Conservation (phyloP, 2,113 vertebrate genomes). For the Gallinago undulata region DNA sequence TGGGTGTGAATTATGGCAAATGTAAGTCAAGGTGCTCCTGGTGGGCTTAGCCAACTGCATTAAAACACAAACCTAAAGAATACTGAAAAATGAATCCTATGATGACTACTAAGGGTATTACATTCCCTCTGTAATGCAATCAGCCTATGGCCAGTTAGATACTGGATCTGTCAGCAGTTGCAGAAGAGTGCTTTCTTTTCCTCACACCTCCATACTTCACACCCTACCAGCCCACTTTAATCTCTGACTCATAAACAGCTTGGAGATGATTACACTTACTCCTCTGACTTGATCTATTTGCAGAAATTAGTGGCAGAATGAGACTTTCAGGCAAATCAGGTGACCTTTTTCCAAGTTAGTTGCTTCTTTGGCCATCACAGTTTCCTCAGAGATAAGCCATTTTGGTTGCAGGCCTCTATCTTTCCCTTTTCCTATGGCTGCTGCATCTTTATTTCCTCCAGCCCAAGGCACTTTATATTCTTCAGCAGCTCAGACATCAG, state of each 20-base stretch:
- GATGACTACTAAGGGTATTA: neutral
- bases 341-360: neutral
- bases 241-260: conserved; percentile 36
- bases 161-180: neutral
- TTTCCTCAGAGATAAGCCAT: neutral
- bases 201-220: conserved; percentile 21
- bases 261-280: neutral
- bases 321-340: conserved; percentile 2
- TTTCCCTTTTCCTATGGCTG: neutral
- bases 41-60: neutral
- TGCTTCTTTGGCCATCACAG: neutral
- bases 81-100: neutral
- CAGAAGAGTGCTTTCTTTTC: conserved; percentile 1
- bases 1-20: neutral
- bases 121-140: neutral
- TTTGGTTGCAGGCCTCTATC: neutral
- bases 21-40: neutral
- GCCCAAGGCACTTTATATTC: neutral
- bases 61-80: neutral
- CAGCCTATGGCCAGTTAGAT: neutral
- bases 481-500: neutral
- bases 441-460: neutral
- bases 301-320: conserved; percentile 14
- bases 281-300: neutral
- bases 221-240: neutral